Base-by-base conservation (phyloP, 2,113 vertebrate genomes). In the Choloepus hoffmanni region DNA sequence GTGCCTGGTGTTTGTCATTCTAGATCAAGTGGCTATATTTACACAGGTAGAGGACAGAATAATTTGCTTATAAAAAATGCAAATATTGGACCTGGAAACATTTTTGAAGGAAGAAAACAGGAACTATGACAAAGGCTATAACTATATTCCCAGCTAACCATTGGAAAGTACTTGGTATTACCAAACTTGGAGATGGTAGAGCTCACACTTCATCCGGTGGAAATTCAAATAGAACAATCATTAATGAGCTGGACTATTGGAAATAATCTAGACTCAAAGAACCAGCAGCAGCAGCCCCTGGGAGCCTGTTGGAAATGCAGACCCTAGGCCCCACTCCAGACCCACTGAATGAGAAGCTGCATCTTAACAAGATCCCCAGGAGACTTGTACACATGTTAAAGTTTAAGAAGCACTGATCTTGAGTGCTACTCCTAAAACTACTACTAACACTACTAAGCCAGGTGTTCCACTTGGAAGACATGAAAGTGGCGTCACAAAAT, bases 61-160 rank as follows among this genome's bases (percentile, higher is more conserved):
- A 91, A 33, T 30, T 45, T 87, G 76, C 28, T 87, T 89, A 50
- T 15, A 82, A 88, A 88, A 76, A 65, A 92, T 82, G 60, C 9
- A 91, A 92, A 85, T 93, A 40, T 48, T 58, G 55, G 48, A n/a
- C 13, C 72, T 82, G 45, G 65, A 88, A 86, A 60, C 55, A 95
- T 60, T 43, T 94, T 50, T 63, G 67, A 67, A 58, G 21, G 67
- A 76, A 62, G 15, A 55, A 62, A 95, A 74, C 12, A 65, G 36
- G 83, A 95, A 70, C 55, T 60, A 14, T 73, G 48, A 53, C 82
- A 83, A 36, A 8, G 50, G n/a, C 78, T 62, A 36, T 60, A 74
- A 88, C 15, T 24, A 43, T 53, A 33, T 72, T 83, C 45, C 88
- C 63, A 45, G 68, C 13, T 23, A 58, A 36, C 1, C 65, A 3